Evolutionary conservation across 2,113 vertebrate species (phyloP).

Genomic region (western clawed frog (Xenopus tropicalis)): DNA sequence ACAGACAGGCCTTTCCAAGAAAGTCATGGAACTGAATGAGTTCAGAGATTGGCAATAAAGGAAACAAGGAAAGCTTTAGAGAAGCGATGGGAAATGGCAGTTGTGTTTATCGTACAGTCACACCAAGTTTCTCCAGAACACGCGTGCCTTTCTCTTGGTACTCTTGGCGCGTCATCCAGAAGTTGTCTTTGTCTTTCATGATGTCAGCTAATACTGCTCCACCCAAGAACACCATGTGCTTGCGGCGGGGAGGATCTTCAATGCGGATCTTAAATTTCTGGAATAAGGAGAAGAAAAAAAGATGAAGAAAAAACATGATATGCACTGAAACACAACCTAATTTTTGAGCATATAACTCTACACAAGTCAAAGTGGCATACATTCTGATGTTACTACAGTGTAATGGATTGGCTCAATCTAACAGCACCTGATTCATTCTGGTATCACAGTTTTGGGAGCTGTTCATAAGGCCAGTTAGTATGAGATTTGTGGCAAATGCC

Average conservation of each 20-base stretch:
- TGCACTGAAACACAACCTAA: no score
- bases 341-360: no score
- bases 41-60: conserved; percentile 70
- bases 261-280: conserved; percentile 99
- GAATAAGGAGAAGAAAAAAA: conserved; percentile 11
- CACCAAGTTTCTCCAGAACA: conserved; percentile 95
- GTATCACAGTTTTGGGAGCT: no score
- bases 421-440: no score
- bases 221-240: conserved; percentile 98
- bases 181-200: conserved; percentile 99
- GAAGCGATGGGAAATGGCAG: conserved; percentile 52
- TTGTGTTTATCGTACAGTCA: conserved; percentile 93
- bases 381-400: no score
- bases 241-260: conserved; percentile 91
- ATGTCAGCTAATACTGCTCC: conserved; percentile 95
- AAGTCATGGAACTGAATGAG: conserved; percentile 62
- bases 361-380: no score
- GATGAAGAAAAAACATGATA: background rate
- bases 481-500: no score
- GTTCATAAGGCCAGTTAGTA: no score
- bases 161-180: conserved; percentile 97
- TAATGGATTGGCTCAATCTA: no score
- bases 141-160: conserved; percentile 95
- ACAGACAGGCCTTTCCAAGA: conserved; percentile 59
- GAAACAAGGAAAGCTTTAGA: conserved; percentile 53